Conservation (phyloP, 2,797 vertebrate species). For the Linurgus olivaceus region DNA sequence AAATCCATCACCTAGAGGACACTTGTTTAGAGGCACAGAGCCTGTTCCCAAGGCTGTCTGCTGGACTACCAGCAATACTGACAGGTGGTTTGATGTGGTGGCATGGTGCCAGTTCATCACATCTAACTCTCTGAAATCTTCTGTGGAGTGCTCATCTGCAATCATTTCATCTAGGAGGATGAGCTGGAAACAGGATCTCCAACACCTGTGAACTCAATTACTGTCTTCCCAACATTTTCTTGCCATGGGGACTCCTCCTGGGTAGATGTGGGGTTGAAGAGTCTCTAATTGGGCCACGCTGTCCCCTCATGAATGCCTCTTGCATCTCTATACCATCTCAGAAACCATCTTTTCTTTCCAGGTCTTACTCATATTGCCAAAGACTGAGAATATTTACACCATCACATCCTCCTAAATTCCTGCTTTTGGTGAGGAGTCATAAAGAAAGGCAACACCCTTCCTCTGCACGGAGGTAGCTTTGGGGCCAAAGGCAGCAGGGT, state of each 20-base stretch:
- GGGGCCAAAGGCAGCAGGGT: neutral
- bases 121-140: neutral
- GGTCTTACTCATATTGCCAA: neutral
- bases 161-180: neutral
- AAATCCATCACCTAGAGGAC: neutral
- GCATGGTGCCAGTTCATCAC: neutral
- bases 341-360: neutral
- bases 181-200: neutral
- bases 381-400: neutral
- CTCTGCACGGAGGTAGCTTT: neutral
- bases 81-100: neutral
- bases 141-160: neutral
- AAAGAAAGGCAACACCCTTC: constrained; percentile 34
- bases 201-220: neutral
- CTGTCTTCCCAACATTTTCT: neutral
- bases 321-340: neutral
- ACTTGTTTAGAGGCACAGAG: neutral
- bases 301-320: neutral
- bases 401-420: neutral
- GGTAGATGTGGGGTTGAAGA: neutral
- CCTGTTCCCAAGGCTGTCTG: neutral
- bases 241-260: neutral
- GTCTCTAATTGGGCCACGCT: neutral
- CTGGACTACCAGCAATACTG: neutral
- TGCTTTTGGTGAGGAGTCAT: neutral